Percentiles rank a stretch among this genome's conserved stretches.
Conservation (phyloP, 2,797 vertebrate genomes). For the Rhinatrema bivittatum region DNA sequence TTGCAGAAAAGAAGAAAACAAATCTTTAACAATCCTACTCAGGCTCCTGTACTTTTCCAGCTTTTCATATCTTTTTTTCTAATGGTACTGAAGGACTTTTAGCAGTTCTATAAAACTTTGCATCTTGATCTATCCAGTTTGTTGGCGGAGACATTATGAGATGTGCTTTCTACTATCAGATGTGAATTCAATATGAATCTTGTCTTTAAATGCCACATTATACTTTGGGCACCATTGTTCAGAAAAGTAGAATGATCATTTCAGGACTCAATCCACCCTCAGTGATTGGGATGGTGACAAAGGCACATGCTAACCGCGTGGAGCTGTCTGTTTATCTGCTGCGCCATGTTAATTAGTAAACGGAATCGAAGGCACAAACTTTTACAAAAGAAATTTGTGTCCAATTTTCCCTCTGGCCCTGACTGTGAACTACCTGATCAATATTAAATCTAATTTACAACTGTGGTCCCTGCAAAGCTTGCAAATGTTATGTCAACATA, state of each 20-base stretch:
- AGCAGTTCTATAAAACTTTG: no score
- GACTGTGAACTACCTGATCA: slow-evolving; percentile 49
- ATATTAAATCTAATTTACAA: slow-evolving; percentile 63
- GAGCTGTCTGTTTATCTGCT: slow-evolving; percentile 28
- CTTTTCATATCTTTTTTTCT: slow-evolving; percentile 13
- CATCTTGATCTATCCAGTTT: no score
- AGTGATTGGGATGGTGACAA: no score
- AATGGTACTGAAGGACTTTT: no score
- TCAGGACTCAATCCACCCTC: no score
- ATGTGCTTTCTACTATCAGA: no score
- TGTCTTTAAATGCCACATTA: no score
- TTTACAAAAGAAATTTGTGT: slow-evolving; percentile 38
- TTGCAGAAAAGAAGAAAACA: slow-evolving; percentile 23
- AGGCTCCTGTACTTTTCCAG: slow-evolving; percentile 6
- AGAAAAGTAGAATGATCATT: no score
- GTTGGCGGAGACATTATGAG: no score
- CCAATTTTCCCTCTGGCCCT: slow-evolving; percentile 44
- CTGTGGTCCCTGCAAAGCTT: slow-evolving; percentile 47
- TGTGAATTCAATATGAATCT: no score
- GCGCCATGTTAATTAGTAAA: slow-evolving; percentile 44
- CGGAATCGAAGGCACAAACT: slow-evolving; percentile 34
- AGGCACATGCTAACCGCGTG: slow-evolving; percentile 20
- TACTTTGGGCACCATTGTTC: no score
- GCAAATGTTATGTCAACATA: slow-evolving; percentile 62
- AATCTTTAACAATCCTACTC: slow-evolving; percentile 17